Evolutionary conservation across 2,113 vertebrate species (phyloP).

Genomic region (Centropus bengalensis): DNA sequence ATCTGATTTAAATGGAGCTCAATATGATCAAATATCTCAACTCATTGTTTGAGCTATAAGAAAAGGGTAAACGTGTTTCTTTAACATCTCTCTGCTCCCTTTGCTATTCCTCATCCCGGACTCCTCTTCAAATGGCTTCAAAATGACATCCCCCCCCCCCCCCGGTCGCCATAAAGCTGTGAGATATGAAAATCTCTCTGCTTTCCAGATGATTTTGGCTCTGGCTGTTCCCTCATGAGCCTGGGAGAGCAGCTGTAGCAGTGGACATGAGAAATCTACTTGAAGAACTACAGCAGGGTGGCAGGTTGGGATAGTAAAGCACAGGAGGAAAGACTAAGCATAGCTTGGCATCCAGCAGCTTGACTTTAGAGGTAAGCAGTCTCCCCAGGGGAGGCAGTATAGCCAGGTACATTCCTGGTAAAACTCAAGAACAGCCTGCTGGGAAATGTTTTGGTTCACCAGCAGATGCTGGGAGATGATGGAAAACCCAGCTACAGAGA

Average conservation of each 20-base stretch:
- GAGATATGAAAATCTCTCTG: not conserved
- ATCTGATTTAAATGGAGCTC: not conserved
- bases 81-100: not conserved
- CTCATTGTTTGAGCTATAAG: not conserved
- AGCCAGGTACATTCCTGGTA: not conserved
- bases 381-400: accelerated
- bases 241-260: accelerated
- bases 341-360: not conserved
- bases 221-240: not conserved
- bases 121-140: not conserved
- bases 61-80: not conserved
- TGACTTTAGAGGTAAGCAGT: not conserved
- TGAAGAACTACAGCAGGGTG: not conserved
- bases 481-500: not conserved
- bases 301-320: not conserved
- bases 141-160: not conserved
- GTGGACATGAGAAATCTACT: not conserved
- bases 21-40: not conserved
- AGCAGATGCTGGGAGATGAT: not conserved
- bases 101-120: accelerated
- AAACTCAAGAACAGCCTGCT: not conserved
- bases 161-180: not conserved
- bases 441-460: not conserved
- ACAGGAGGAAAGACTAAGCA: not conserved
- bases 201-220: not conserved